Conservation (phyloP, 2,888 invertebrate species). For the Seira ritae region DNA sequence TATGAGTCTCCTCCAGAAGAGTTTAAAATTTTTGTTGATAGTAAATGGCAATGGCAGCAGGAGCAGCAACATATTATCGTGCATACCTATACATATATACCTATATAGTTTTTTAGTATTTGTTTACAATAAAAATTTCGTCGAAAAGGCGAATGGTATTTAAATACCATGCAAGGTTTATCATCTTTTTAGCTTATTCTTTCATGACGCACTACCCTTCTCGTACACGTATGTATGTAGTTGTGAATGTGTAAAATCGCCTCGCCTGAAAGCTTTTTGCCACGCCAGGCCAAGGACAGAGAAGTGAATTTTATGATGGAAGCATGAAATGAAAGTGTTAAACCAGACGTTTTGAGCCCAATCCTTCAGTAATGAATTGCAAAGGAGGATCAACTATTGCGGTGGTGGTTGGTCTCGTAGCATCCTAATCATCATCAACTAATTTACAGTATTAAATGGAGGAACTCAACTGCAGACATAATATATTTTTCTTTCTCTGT, state of each 20-base stretch:
- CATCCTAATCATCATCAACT: not conserved
- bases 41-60: not conserved
- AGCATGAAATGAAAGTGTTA: constrained; percentile 7
- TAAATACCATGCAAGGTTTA: too few species aligned
- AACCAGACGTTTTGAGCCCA: constrained; percentile 9
- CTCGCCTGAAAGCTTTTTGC: not conserved
- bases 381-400: not conserved
- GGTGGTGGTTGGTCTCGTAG: too few species aligned
- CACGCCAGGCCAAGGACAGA: constrained; percentile 9
- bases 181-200: too few species aligned
- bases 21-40: not conserved
- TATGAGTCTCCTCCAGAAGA: not conserved
- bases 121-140: constrained; percentile 17
- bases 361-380: not conserved
- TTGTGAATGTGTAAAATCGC: constrained; percentile 3
- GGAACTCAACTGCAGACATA: not conserved
- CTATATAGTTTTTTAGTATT: too few species aligned
- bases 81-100: too few species aligned
- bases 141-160: too few species aligned
- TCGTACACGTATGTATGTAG: too few species aligned
- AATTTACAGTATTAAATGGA: not conserved
- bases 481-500: not conserved
- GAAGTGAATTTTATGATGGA: constrained; percentile 12
- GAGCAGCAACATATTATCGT: not conserved
- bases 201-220: constrained; percentile 13